phyloP scores from a whole-genome alignment of 2,888 invertebrate species.

The Zelleria hepariella region DNA sequence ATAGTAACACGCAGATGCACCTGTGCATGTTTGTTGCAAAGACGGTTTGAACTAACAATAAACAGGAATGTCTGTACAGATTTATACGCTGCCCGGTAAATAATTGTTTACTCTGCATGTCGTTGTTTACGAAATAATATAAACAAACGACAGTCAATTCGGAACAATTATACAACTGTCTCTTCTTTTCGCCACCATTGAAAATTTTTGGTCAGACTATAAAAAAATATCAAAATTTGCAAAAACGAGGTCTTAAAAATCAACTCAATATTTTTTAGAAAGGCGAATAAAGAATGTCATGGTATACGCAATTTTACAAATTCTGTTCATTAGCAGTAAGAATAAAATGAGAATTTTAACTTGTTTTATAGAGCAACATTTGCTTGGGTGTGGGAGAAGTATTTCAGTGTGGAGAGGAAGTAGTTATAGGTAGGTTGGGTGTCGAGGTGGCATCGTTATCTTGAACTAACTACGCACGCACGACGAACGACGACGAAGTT shows the following conservation, averaged over 20 bases:
- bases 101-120: too few relatives aligned
- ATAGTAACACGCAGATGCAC: too few relatives aligned
- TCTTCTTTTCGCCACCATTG: background rate
- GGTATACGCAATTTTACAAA: slow-evolving; percentile 7
- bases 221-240: background rate
- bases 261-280: background rate
- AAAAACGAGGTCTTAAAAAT: background rate
- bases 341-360: slow-evolving; percentile 9
- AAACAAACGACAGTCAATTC: background rate
- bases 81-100: background rate
- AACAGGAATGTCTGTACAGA: too few relatives aligned
- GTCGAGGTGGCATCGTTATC: slow-evolving; percentile 67
- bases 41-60: too few relatives aligned
- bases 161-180: background rate
- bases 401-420: slow-evolving; percentile 54
- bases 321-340: slow-evolving; percentile 3
- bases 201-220: background rate
- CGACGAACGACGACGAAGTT: slow-evolving; percentile 41
- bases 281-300: slow-evolving; percentile 7
- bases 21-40: too few relatives aligned
- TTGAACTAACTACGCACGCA: slow-evolving; percentile 21
- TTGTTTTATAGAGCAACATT: slow-evolving; percentile 42
- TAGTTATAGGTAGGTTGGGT: slow-evolving; percentile 67
- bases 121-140: background rate
- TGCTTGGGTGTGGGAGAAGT: slow-evolving; percentile 51